Conservation (phyloP, 37 sponge, comb jelly and placozoan genomes). For the Agelas oroides region DNA sequence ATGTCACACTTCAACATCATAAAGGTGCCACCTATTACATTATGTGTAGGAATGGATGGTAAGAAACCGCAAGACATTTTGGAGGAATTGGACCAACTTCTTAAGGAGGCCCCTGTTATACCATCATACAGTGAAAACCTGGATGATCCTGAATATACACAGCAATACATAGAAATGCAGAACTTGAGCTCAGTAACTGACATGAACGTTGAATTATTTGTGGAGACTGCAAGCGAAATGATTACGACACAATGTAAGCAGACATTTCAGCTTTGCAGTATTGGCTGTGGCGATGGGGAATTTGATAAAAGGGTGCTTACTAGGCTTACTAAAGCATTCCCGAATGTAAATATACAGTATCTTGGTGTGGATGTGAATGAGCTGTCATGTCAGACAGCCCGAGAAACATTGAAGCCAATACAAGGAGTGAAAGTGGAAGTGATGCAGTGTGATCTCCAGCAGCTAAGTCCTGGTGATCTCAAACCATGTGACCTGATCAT, state of each 20-base stretch:
- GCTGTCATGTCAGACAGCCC: slow-evolving; percentile 2
- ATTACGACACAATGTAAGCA: not conserved
- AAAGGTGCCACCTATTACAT: no score
- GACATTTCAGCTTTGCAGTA: not conserved
- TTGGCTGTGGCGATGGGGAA: slow-evolving; percentile 1
- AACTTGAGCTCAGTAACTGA: not conserved
- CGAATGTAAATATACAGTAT: not conserved
- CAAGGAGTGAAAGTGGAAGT: not conserved
- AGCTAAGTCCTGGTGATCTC: not conserved
- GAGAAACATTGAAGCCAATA: not conserved
- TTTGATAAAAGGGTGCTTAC: not conserved
- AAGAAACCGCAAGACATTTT: not conserved
- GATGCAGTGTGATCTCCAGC: not conserved
- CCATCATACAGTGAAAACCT: not conserved
- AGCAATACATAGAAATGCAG: not conserved
- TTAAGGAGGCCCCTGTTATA: not conserved
- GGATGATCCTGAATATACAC: not conserved
- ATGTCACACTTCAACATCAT: no score
- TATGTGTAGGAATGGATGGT: not conserved
- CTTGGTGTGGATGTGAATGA: slow-evolving; percentile 10
- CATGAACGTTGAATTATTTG: not conserved
- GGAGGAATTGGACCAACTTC: not conserved
- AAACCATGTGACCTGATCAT: not conserved
- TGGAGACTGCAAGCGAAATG: not conserved
- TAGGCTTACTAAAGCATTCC: not conserved